Percentiles rank a stretch among this genome's conserved stretches.
phyloP scores from a whole-genome alignment of 2,113 vertebrate species.

The Verasper variegatus region DNA sequence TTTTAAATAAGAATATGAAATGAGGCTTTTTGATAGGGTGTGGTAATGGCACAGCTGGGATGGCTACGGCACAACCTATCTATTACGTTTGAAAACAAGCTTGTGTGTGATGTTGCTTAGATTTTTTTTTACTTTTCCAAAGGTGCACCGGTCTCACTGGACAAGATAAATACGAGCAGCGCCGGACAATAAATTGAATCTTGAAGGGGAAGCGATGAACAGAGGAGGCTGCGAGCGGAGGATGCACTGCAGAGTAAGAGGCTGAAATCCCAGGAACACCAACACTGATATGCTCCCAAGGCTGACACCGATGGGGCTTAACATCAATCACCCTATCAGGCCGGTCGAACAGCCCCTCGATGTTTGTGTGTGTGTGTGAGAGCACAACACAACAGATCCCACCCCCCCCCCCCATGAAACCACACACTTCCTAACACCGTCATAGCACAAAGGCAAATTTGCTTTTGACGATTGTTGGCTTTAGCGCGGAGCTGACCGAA shows the following conservation, averaged over 20 bases:
- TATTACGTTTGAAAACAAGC: slow-evolving; percentile 13
- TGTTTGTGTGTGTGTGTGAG: slow-evolving; percentile 9
- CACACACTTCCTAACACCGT: slow-evolving; percentile 24
- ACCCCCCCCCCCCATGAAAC: neutral
- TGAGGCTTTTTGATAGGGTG: slow-evolving; percentile 55
- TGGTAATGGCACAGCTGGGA: slow-evolving; percentile 33
- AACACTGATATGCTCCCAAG: slow-evolving; percentile 48
- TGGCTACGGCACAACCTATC: neutral
- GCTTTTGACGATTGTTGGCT: slow-evolving; percentile 64
- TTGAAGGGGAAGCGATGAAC: slow-evolving; percentile 46
- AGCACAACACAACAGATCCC: neutral
- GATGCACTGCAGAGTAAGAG: slow-evolving; percentile 20
- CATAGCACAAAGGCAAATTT: slow-evolving; percentile 42
- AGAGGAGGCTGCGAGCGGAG: slow-evolving; percentile 18
- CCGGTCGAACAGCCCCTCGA: slow-evolving; percentile 33
- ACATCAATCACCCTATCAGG: slow-evolving; percentile 53
- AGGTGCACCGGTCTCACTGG: slow-evolving; percentile 18
- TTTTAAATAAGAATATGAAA: slow-evolving; percentile 72
- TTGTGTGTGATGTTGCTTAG: slow-evolving; percentile 5
- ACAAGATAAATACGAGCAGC: slow-evolving; percentile 31
- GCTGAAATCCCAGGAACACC: slow-evolving; percentile 50
- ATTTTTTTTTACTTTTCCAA: slow-evolving; percentile 5
- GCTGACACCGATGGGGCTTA: slow-evolving; percentile 52
- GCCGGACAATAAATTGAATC: slow-evolving; percentile 33
- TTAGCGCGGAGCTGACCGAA: slow-evolving; percentile 32